Conservation (phyloP, 2,797 vertebrate species). For the Champsocephalus esox region DNA sequence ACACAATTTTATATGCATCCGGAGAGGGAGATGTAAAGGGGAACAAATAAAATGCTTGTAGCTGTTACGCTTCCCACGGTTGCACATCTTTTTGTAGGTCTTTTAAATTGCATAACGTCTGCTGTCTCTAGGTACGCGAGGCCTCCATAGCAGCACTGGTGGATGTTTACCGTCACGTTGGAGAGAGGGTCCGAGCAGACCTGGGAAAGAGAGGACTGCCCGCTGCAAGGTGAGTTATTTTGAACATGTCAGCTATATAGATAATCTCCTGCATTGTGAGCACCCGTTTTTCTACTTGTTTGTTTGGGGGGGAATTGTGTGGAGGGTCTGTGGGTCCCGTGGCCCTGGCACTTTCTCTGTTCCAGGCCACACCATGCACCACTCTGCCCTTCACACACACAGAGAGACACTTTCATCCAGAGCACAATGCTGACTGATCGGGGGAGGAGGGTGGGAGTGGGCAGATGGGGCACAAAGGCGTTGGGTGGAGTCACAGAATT, state of each 20-base stretch:
- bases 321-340: slow-evolving; percentile 46
- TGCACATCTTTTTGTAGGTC: no score
- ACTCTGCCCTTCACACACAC: slow-evolving; percentile 72
- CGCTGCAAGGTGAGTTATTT: slow-evolving; percentile 88
- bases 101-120: slow-evolving; percentile 29
- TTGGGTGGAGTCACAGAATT: slow-evolving; percentile 44
- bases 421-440: slow-evolving; percentile 75
- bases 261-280: slow-evolving; percentile 8
- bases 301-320: slow-evolving; percentile 31
- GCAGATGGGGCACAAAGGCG: slow-evolving; percentile 50
- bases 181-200: slow-evolving; percentile 91
- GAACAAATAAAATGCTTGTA: no score
- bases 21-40: no score
- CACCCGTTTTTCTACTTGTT: not conserved
- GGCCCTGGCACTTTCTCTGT: slow-evolving; percentile 69
- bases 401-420: slow-evolving; percentile 78
- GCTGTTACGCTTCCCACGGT: no score
- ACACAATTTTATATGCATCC: no score
- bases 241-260: slow-evolving; percentile 6
- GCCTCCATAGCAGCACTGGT: slow-evolving; percentile 89
- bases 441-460: slow-evolving; percentile 26
- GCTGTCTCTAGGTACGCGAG: slow-evolving; percentile 90
- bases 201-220: slow-evolving; percentile 91
- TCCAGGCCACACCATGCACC: slow-evolving; percentile 81
- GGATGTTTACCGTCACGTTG: slow-evolving; percentile 94